Evolutionary conservation across 2,113 vertebrate genomes (phyloP).

Genomic region (Circaetus gallicus): DNA sequence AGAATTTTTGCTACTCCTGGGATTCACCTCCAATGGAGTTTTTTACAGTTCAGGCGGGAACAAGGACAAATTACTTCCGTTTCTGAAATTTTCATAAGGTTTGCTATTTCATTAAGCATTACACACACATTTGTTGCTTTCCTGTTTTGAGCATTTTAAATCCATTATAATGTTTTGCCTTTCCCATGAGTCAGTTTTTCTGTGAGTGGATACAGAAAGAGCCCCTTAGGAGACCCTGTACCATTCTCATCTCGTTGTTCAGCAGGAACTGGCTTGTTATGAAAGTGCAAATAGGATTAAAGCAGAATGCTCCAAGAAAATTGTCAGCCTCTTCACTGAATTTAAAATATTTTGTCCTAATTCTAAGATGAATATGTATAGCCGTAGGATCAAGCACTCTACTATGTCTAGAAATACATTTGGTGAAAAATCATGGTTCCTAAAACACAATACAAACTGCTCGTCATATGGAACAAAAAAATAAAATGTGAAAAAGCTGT

Average conservation of each 20-base stretch:
- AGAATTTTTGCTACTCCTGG: neutral
- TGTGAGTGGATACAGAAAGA: neutral
- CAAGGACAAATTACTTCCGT: neutral
- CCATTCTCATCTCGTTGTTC: neutral
- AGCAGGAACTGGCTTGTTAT: neutral
- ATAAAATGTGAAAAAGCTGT: neutral
- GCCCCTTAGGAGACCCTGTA: neutral
- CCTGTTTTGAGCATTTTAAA: neutral
- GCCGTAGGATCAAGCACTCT: neutral
- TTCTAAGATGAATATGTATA: neutral
- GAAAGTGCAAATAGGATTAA: slow-evolving; percentile 24
- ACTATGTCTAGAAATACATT: neutral
- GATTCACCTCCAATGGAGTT: neutral
- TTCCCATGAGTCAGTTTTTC: neutral
- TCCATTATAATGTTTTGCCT: neutral
- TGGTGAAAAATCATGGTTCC: neutral
- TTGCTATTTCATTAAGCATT: neutral
- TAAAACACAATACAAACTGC: neutral
- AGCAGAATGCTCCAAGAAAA: slow-evolving; percentile 21
- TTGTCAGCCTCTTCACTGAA: neutral
- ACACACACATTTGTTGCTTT: neutral
- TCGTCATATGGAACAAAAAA: neutral
- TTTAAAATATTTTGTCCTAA: slow-evolving; percentile 21
- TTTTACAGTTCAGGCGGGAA: neutral
- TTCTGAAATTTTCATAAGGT: neutral